Conservation (phyloP, 2,888 invertebrate genomes). For the Drosophila dives region DNA sequence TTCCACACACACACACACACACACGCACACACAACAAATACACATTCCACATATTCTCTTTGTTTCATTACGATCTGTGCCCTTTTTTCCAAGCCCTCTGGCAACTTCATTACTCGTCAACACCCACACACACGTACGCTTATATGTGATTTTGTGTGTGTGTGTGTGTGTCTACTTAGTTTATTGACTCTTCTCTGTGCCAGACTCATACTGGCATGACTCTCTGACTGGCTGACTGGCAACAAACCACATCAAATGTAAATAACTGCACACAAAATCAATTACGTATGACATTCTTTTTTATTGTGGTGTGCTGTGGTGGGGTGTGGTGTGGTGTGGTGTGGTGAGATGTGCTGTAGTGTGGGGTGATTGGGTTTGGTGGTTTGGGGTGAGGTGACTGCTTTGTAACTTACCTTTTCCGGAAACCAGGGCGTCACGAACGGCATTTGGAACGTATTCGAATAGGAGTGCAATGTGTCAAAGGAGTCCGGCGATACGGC, state of each 20-base stretch:
- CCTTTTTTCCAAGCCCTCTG: conserved; percentile 34
- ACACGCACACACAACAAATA: conserved; percentile 5
- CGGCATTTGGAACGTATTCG: conserved; percentile 97
- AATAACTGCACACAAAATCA: conserved; percentile 69
- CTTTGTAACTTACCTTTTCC: conserved; percentile 89
- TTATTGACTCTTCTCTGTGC: conserved; percentile 49
- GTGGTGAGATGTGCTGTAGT: background rate
- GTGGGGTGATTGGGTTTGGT: background rate
- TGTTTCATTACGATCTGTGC: conserved; percentile 58
- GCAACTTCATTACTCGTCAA: conserved; percentile 61
- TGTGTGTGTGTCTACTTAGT: conserved; percentile 36
- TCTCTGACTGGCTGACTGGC: conserved; percentile 32
- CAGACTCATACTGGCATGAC: conserved; percentile 29
- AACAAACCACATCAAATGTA: conserved; percentile 72
- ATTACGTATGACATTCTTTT: conserved; percentile 62
- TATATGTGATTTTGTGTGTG: background rate
- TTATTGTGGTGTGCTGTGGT: conserved; percentile 11
- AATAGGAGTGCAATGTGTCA: conserved; percentile 96
- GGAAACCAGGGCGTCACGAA: conserved; percentile 98
- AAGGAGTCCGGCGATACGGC: conserved; percentile 96
- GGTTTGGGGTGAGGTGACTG: background rate
- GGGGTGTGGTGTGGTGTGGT: background rate
- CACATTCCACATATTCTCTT: conserved; percentile 52
- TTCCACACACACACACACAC: conserved; percentile 32
- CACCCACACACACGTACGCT: conserved; percentile 6